These are phyloP conservation scores for Brachypteracias leptosomus DNA, from an alignment of 2,113 vertebrate species.

Conservation along the genomic window DNA sequence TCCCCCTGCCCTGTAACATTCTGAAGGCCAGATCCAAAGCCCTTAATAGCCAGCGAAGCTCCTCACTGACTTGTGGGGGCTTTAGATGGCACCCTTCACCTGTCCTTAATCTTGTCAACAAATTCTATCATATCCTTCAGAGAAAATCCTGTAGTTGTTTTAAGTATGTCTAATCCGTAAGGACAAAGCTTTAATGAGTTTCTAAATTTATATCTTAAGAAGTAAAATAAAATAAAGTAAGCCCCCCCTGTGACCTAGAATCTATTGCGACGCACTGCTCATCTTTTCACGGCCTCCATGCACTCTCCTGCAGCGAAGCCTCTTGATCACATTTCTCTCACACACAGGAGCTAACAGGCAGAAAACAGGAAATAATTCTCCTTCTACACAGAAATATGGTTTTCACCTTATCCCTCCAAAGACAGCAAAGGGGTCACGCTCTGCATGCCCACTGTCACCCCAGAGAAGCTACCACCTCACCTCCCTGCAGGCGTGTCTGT, in stretches of 20 bases:
- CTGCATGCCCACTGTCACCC: too few relatives aligned
- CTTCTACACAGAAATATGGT: not conserved
- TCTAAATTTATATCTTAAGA: slow-evolving; percentile 42
- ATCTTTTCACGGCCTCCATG: accelerated
- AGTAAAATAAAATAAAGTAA: slow-evolving; percentile 26
- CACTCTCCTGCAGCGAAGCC: accelerated
- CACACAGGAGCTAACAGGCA: accelerated
- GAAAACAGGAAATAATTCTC: not conserved
- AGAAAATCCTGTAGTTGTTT: slow-evolving; percentile 17
- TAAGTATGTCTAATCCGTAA: slow-evolving; percentile 48
- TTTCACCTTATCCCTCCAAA: not conserved
- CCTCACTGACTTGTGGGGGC: not conserved
- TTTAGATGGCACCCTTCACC: not conserved
- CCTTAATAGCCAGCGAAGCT: not conserved
- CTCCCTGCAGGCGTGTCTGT: not conserved
- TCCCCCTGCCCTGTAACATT: not conserved
- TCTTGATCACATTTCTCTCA: not conserved
- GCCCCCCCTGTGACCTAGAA: not conserved
- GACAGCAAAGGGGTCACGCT: accelerated
- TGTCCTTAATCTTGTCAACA: slow-evolving; percentile 36
- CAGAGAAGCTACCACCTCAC: not conserved
- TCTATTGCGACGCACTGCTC: not conserved
- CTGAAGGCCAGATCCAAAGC: not conserved
- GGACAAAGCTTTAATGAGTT: slow-evolving; percentile 64
- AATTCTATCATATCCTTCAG: not conserved